Base-by-base conservation (phyloP, 2,888 invertebrate genomes). In the Orthosia gothica region DNA sequence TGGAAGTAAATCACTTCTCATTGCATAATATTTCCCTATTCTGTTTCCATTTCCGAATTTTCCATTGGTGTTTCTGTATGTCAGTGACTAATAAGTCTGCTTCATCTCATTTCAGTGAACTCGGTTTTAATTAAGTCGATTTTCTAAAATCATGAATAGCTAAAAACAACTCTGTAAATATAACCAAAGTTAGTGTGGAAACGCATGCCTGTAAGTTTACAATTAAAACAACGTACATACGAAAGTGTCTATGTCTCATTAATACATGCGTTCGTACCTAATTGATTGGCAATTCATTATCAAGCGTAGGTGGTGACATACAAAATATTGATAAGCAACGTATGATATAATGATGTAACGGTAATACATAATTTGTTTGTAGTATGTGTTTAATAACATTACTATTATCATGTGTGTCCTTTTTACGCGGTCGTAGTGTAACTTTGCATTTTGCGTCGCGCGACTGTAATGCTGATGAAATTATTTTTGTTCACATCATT, bases 361-460 rank as follows among this genome's bases (percentile, higher is more conserved):
- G 15, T 63, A 63, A 45, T 54, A 59, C 32, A 65, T 55, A 57
- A 52, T 69, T 16, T 75, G 40, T 72, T 61, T 76, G 45, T 78
- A 70, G 64, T 54, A 55, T 59, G 49, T 74, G 47, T 64, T 68
- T 59, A 65, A 68, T 71, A 76, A 79, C 26, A 75, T 59, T 57
- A 55, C 54, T 57, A 67, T 70, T 70, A 70, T 70, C 20, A 47
- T 63, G 58, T 83, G 65, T 75, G 47, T 77, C 45, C 68, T 77
- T 81, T 77, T 73, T 68, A 69, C 54, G 78, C 69, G 84, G 85
- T 79, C 62, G 67, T 78, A 81, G 79, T 87, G 85, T 83, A 82
- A 88, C 86, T 84, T 74, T 87, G 88, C 82, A 81, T 80, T 75
- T 66, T 70, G 64, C 68, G 68, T 79, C 73, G 52, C 59, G 85